Conservation (phyloP, 1,140 invertebrate genomes). For the Heliconius eleuchia region DNA sequence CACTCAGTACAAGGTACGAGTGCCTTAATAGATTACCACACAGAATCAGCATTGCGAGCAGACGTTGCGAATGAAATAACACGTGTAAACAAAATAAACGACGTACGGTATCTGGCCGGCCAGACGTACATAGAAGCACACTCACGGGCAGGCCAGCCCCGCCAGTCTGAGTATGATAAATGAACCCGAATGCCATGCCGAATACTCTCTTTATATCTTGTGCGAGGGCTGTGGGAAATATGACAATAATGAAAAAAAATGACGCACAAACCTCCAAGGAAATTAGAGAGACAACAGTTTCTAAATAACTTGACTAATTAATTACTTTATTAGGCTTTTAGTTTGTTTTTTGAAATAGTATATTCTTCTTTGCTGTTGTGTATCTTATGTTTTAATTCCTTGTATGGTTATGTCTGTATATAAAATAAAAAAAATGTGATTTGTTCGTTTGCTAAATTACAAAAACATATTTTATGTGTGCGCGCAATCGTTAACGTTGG, state of each 20-base stretch:
- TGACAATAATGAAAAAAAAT: constrained; percentile 66
- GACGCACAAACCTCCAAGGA: constrained; percentile 43
- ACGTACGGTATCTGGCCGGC: constrained; percentile 44
- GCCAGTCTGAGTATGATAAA: constrained; percentile 69
- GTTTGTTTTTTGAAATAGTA: background rate
- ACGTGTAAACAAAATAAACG: constrained; percentile 71
- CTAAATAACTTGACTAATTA: background rate
- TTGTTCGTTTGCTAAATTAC: background rate
- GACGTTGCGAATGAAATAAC: constrained; percentile 46
- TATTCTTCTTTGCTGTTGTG: background rate
- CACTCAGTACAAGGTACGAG: constrained; percentile 8
- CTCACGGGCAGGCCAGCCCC: constrained; percentile 54
- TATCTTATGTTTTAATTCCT: no score
- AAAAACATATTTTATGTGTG: background rate
- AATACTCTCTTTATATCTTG: constrained; percentile 56
- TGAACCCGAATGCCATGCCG: constrained; percentile 53
- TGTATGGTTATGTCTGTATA: background rate
- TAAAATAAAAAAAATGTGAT: background rate
- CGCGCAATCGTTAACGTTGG: constrained; percentile 11
- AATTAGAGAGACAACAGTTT: constrained; percentile 21
- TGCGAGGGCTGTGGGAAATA: constrained; percentile 51
- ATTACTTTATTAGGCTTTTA: background rate
- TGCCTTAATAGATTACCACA: constrained; percentile 36
- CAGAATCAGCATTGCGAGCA: constrained; percentile 35
- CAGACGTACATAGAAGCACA: constrained; percentile 72